Base-by-base conservation (phyloP, 2,113 vertebrate species). In the Podilymbus podiceps region DNA sequence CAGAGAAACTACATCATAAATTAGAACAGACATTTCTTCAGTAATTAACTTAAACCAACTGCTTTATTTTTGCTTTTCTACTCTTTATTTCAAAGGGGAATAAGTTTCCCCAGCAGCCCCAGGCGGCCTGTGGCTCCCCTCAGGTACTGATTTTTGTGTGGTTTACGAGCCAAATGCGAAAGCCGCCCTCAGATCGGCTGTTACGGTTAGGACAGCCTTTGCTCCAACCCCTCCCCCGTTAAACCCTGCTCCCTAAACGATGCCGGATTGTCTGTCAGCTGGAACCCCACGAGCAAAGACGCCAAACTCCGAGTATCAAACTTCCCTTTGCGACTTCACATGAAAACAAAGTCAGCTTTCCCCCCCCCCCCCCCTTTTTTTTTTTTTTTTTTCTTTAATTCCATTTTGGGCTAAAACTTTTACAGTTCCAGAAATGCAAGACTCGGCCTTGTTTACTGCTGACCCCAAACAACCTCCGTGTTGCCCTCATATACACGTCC, bases 401-500 rank as follows among this genome's bases (percentile, higher is more conserved):
- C 49, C 0, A 0, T 9, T 80, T 88, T 56, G 66, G 28, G 18
- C 30, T 23, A 66, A 67, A 89, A 88, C 6, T 56, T 35, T 5
- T 28, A 80, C 55, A 86, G 47, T 58, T 71, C 63, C 78, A 67
- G 42, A 55, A 85, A 52, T 0, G 3, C 20, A 33, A 31, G 22
- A 63, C 25, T n/a, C 6, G 16, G 20, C 20, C 18, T 49, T 19
- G 11, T 50, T 68, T 62, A 49, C 18, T 38, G 53, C 66, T 75
- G 55, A 58, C 2, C 18, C 11, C 33, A 47, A 52, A 12, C 22
- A 66, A 38, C n/a, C 8, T 6, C 25, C 0, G 0, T 6, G 2
- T 28, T 33, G 22, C 9, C 12, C 33, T 35, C 23, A 12, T 4
- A 12, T 4, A 49, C 6, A 18, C 0, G 1, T 35, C 67, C 38